phyloP scores from a whole-genome alignment of 1,140 invertebrate genomes.

The Matsumurasca onukii region DNA sequence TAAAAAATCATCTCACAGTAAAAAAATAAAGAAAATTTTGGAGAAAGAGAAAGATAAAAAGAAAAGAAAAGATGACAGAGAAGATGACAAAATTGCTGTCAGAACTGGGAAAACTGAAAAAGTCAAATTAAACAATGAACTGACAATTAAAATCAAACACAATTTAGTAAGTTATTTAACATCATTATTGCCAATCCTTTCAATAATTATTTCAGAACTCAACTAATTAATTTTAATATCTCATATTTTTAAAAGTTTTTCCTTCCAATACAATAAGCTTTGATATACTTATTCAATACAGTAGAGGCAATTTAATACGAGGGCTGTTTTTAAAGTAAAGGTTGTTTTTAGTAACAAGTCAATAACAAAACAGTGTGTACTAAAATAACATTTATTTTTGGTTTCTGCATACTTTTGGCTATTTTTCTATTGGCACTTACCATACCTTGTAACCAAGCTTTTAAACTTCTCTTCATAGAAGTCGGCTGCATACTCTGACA shows the following conservation, averaged over 20 bases:
- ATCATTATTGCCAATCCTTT: background rate
- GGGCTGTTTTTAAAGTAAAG: too few species aligned
- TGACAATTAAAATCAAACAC: conserved; percentile 41
- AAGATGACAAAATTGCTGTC: conserved; percentile 21
- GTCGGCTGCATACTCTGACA: too few species aligned
- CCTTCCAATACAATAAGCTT: conserved; percentile 2
- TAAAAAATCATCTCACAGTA: conserved; percentile 92
- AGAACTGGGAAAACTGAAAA: conserved; percentile 23
- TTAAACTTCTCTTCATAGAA: too few species aligned
- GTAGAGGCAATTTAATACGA: too few species aligned
- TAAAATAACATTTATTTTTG: too few species aligned
- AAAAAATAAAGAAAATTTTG: conserved; percentile 81
- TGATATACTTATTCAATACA: too few species aligned
- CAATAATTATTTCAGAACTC: background rate
- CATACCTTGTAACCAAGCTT: too few species aligned
- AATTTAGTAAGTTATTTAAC: conserved; percentile 39
- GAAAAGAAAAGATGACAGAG: conserved; percentile 60
- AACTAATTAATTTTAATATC: background rate
- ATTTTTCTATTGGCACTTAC: too few species aligned
- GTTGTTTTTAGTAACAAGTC: too few species aligned
- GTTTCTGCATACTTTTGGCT: too few species aligned
- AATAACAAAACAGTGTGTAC: too few species aligned
- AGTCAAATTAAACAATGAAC: conserved; percentile 38
- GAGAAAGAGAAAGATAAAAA: conserved; percentile 69
- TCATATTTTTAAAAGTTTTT: conserved; percentile 1